Evolutionary conservation across 2,797 vertebrate genomes (phyloP), one percentile per base, ranked within the genome.

Genomic region (Rhadinocentrus ornatus): DNA sequence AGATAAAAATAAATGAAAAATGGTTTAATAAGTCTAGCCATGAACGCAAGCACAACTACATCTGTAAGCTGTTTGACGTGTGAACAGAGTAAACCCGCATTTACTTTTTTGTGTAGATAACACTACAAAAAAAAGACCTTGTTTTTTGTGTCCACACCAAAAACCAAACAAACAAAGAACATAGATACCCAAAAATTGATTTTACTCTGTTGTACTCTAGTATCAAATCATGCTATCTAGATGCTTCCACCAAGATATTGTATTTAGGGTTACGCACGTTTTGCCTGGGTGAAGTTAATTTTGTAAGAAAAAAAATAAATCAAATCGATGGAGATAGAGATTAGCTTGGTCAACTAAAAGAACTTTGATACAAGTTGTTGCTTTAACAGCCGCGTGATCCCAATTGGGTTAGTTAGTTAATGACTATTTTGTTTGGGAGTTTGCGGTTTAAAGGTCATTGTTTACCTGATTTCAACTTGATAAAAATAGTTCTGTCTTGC

Each of bases 391-490:
- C 64, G 31, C 53, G 44, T 31, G 37, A 44, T 57, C 56, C 13
- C 11, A 32, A 13, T 4, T 31, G n/a, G 6, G 26, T 57, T 57
- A 46, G 39, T 24, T 44, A 9, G 16, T 67, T 67, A 57, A 57
- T 57, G 39, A 46, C 53, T 57, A 57, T 57, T 56, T 32, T 22
- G 53, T 44, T 56, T 27, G 5, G 27, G 54, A 18, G 52, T 66
- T 44, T 58, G n/a, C 22, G 15, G 54, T 29, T 34, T 57, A 48
- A 67, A 59, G 44, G 41, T 68, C 41, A 50, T 18, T n/a, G 31
- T 57, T 26, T 32, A 50, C 9, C 31, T 58, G 41, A 67, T 58
- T 34, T 24, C 18, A 50, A 18, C n/a, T 44, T 68, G 41, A 50
- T 59, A 34, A 7, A 68, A 27, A 37, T 27, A 6, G 18, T 46